Conservation (phyloP, 1,140 invertebrate species). For the Pemphigus obesinymphae region DNA sequence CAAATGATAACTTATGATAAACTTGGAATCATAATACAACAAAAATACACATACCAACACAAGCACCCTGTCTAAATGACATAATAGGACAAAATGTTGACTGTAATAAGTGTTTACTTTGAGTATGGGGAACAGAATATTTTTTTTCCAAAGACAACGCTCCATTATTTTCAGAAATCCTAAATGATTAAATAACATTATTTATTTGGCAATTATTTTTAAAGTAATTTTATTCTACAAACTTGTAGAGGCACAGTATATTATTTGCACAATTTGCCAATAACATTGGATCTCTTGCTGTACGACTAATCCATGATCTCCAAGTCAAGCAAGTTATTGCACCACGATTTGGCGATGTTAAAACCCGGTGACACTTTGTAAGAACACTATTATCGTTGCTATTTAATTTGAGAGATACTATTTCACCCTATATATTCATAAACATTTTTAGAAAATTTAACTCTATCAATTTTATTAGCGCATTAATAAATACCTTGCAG, state of each 20-base stretch:
- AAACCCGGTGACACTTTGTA: constrained; percentile 64
- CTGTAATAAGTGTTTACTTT: constrained; percentile 55
- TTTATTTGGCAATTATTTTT: neutral
- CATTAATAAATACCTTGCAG: constrained; percentile 59
- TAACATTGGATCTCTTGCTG: constrained; percentile 69
- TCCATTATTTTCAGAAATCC: constrained; percentile 64
- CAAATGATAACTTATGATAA: neutral
- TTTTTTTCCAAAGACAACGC: constrained; percentile 59
- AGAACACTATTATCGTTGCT: constrained; percentile 60
- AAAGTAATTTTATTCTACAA: constrained; percentile 48
- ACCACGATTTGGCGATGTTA: constrained; percentile 56
- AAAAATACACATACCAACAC: constrained; percentile 58
- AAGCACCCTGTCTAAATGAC: constrained; percentile 74
- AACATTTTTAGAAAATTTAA: neutral
- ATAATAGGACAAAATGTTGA: constrained; percentile 82
- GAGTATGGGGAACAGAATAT: constrained; percentile 62
- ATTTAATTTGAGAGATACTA: constrained; percentile 65
- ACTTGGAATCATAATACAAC: too few relatives aligned
- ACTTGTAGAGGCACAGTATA: constrained; percentile 64
- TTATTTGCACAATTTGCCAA: constrained; percentile 74
- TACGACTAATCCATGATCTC: constrained; percentile 74
- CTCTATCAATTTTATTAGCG: neutral
- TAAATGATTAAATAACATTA: constrained; percentile 47
- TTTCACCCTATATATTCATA: constrained; percentile 56
- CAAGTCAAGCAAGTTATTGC: constrained; percentile 71